Evolutionary conservation across 2,797 vertebrate genomes (phyloP), one percentile per base, ranked within the genome.

Genomic region (Chiloscyllium punctatum): DNA sequence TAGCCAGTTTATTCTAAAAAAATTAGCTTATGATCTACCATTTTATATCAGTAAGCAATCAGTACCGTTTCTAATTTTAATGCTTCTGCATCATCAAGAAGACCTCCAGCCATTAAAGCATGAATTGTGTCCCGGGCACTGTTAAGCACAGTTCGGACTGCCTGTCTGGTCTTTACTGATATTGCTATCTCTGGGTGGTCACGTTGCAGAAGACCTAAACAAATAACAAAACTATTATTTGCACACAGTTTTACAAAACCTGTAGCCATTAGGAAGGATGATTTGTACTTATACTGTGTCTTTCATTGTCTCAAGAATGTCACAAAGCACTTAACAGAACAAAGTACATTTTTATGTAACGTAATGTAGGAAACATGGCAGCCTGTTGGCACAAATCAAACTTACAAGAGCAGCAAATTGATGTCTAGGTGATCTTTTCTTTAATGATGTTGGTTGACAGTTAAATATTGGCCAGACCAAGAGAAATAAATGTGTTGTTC

Each of bases 191-290:
- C 97, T 95, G 97, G 97, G 68, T 97, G 96, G 95, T 97, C 97
- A 95, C 96, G 97, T 57, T 97, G 97, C 92, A 97, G 96, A 96
- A 97, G 96, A 37, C 97, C 97, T 97, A 96, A 96, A 96, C 96
- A 95, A 95, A 82, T 96, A 62, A 21, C 30, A 74, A 96, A 74
- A 95, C 62, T 69, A 11, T 90, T 95, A 95, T 72, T 74, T 95
- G 33, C 71, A 77, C 0, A 33, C 21, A n/a, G 71, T 77, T 74
- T 95, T 74, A 95, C 18, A 95, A 37, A 53, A 53, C 30, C 13
- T 69, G 18, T 25, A 68, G 8, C 72, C 72, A 15, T n/a, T 79
- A 37, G 77, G 6, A 74, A 74, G 74, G 3, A 79, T 79, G 74
- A 79, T 15, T 79, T 33, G 33, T n/a, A 37, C 16, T 79, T 37